phyloP scores from a whole-genome alignment of 2,797 vertebrate genomes.

The Nyctibius grandis region DNA sequence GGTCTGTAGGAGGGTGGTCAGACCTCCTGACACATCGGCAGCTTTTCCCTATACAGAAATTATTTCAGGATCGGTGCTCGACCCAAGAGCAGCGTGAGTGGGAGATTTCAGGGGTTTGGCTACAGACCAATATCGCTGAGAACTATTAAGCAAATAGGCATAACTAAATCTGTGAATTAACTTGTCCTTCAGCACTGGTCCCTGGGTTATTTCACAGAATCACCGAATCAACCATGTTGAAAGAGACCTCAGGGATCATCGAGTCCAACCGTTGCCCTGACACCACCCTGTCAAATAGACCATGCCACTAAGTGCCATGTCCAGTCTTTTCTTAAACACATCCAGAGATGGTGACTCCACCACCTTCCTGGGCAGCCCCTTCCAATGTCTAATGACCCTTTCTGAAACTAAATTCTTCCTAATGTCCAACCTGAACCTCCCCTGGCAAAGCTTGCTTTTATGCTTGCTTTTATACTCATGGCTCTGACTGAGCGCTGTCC shows the following conservation, averaged over 20 bases:
- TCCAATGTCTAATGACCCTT: no score
- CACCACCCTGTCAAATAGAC: no score
- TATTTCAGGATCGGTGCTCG: background rate
- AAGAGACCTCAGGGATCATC: no score
- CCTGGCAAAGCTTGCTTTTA: no score
- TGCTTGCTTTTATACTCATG: background rate
- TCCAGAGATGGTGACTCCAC: no score
- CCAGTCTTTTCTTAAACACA: no score
- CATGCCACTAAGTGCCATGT: no score
- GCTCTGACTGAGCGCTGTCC: background rate
- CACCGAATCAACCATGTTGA: no score
- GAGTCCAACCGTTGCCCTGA: no score
- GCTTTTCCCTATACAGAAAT: background rate
- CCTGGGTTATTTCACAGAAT: background rate
- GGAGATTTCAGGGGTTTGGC: background rate
- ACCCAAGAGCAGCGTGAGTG: fast-evolving
- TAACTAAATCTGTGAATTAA: background rate
- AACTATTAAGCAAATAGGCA: background rate
- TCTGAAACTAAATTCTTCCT: no score
- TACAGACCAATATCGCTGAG: fast-evolving
- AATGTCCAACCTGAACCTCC: no score
- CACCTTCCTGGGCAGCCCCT: no score
- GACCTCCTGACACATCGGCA: background rate
- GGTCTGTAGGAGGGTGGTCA: background rate
- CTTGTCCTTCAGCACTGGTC: background rate